Percentiles rank a stretch among this genome's conserved stretches.
These are phyloP conservation scores for Fregata magnificens DNA, from an alignment of 2,113 vertebrate species.

Conservation along the genomic window DNA sequence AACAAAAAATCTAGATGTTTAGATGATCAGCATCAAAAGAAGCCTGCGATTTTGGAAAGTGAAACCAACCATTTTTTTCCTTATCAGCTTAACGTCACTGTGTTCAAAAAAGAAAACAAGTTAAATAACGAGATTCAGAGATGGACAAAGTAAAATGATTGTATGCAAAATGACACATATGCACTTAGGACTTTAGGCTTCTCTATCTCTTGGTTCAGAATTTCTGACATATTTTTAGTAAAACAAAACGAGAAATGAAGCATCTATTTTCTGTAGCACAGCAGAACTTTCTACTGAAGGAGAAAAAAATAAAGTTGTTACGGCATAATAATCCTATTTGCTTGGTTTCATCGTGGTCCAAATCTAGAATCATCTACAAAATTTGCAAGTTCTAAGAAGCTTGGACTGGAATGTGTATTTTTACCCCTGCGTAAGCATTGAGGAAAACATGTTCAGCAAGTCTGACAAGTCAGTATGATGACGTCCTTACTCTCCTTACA, in stretches of 20 bases:
- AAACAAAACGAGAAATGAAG: background rate
- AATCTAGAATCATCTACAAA: background rate
- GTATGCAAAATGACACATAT: background rate
- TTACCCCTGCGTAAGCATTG: background rate
- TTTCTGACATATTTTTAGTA: background rate
- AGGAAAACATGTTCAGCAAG: background rate
- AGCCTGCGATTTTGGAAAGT: background rate
- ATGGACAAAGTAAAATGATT: background rate
- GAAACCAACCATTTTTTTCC: background rate
- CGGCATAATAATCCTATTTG: background rate
- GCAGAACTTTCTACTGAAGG: background rate
- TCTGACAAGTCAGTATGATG: background rate
- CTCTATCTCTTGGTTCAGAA: background rate
- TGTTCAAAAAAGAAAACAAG: background rate
- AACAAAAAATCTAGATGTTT: background rate
- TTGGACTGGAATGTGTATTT: background rate
- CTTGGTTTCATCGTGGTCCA: background rate
- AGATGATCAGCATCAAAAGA: background rate
- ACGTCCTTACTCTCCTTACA: background rate
- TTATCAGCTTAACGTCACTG: background rate
- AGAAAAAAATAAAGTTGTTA: background rate
- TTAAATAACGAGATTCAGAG: background rate
- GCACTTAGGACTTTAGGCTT: background rate
- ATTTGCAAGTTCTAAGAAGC: background rate
- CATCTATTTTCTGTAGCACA: background rate